Conservation (phyloP, 2,113 vertebrate genomes). For the Hippocampus barbouri region DNA sequence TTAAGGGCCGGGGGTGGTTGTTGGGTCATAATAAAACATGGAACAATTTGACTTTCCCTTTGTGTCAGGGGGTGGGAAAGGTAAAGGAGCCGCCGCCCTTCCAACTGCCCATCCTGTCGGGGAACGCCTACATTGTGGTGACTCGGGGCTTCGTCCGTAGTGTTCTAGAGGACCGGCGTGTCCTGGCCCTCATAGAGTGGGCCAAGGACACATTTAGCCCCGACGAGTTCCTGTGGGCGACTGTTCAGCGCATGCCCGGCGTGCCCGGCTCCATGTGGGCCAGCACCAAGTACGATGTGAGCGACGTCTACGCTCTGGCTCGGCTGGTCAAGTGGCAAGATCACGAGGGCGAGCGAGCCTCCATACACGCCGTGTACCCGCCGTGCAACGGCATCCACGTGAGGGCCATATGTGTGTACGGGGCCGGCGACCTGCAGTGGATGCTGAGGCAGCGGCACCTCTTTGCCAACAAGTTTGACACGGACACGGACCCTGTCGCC, state of each 20-base stretch:
- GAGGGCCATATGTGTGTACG: conserved; percentile 81
- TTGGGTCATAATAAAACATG: neutral
- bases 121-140: conserved; percentile 85
- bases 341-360: conserved; percentile 74
- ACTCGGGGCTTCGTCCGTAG: conserved; percentile 74
- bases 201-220: conserved; percentile 85
- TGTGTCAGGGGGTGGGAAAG: conserved; percentile 49
- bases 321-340: conserved; percentile 84
- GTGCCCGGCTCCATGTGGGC: conserved; percentile 76
- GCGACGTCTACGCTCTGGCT: conserved; percentile 79
- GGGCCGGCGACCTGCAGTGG: conserved; percentile 82
- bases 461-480: conserved; percentile 91
- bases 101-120: conserved; percentile 76
- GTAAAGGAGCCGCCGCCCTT: conserved; percentile 76
- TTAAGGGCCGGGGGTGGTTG: neutral
- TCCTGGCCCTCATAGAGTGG: conserved; percentile 79
- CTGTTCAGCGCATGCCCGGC: conserved; percentile 80
- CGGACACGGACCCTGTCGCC: conserved; percentile 73
- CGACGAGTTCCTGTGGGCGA: conserved; percentile 88
- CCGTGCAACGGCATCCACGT: conserved; percentile 77
- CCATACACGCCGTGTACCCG: conserved; percentile 70
- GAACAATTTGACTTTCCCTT: neutral
- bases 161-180: conserved; percentile 67
- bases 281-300: conserved; percentile 76
- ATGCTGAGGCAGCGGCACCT: conserved; percentile 79